phyloP scores from a whole-genome alignment of 2,113 vertebrate species.

The Dipodomys merriami region DNA sequence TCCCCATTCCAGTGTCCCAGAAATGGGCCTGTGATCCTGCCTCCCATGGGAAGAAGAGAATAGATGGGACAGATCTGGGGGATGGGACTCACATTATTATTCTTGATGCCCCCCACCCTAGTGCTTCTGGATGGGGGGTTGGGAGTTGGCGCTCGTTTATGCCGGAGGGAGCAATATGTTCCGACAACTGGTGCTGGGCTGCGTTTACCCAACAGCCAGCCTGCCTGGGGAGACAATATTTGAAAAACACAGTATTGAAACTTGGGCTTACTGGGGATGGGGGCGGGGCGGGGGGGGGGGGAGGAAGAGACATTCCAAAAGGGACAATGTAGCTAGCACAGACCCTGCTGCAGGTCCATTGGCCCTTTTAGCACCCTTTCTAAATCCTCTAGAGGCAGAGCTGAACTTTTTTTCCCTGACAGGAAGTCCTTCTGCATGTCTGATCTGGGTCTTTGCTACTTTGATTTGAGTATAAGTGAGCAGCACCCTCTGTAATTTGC shows the following conservation, averaged over 20 bases:
- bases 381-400: neutral
- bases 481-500: neutral
- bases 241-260: conserved; percentile 71
- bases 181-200: conserved; percentile 79
- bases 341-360: fast-evolving
- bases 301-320: neutral
- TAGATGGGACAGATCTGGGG: neutral
- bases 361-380: neutral
- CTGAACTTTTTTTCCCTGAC: neutral
- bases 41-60: neutral
- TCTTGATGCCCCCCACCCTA: conserved; percentile 39
- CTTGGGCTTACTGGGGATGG: conserved; percentile 49
- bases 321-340: neutral
- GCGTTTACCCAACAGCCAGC: conserved; percentile 80
- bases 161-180: conserved; percentile 81
- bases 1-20: neutral
- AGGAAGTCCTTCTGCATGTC: conserved; percentile 74
- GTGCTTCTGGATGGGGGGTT: conserved; percentile 6
- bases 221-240: conserved; percentile 81
- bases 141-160: conserved; percentile 61
- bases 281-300: neutral
- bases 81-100: neutral
- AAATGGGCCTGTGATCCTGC: conserved; percentile 40
- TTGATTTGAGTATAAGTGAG: conserved; percentile 32
- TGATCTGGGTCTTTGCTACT: conserved; percentile 68